Evolutionary conservation across 1,140 invertebrate genomes (phyloP).

Genomic region (Drosophila kikkawai): DNA sequence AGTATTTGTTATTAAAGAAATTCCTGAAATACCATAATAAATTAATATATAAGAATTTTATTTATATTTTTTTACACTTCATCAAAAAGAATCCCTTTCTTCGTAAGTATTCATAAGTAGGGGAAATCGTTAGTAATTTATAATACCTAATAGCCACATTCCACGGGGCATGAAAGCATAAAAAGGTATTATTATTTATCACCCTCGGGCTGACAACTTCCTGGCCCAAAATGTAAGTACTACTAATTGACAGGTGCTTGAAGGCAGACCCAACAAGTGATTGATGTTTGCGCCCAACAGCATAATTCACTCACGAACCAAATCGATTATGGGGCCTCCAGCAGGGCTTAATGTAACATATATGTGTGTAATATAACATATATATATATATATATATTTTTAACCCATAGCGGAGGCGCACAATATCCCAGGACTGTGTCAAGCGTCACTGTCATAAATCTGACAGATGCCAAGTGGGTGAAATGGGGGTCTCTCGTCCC

Average conservation of each 20-base stretch:
- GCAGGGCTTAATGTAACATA: slow-evolving; percentile 12
- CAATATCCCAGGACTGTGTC: slow-evolving; percentile 30
- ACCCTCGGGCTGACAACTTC: slow-evolving; percentile 11
- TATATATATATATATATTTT: slow-evolving; percentile 22
- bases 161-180: background rate
- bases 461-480: slow-evolving; percentile 68
- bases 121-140: background rate
- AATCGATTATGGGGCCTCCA: slow-evolving; percentile 51
- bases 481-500: slow-evolving; percentile 24
- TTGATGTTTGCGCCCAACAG: slow-evolving; percentile 34
- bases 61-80: background rate
- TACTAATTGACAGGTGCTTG: slow-evolving; percentile 43
- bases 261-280: slow-evolving; percentile 36
- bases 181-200: slow-evolving; percentile 32
- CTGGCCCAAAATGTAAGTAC: slow-evolving; percentile 37
- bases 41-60: background rate
- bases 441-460: slow-evolving; percentile 68
- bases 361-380: background rate
- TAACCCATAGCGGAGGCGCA: background rate
- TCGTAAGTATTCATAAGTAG: background rate
- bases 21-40: background rate
- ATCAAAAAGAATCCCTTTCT: background rate
- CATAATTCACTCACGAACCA: slow-evolving; percentile 30
- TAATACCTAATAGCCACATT: background rate
- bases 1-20: background rate